Evolutionary conservation across 2,113 vertebrate species (phyloP).

Genomic region (Elephantulus edwardii): DNA sequence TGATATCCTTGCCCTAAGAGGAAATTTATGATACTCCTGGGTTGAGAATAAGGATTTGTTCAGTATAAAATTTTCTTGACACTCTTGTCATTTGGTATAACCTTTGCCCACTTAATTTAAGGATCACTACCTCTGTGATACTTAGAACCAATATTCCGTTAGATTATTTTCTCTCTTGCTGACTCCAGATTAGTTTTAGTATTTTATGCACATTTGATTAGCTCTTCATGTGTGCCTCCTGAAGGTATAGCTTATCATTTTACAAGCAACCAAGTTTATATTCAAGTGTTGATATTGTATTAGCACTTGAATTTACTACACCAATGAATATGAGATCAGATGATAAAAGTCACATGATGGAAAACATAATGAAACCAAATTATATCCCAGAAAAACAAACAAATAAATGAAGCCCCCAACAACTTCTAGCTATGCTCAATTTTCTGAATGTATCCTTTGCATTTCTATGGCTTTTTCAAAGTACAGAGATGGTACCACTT

Average conservation of each 20-base stretch:
- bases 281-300: neutral
- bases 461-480: neutral
- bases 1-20: neutral
- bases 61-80: neutral
- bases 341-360: neutral
- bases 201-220: neutral
- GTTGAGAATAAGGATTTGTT: neutral
- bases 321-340: neutral
- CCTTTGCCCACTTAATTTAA: neutral
- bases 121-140: neutral
- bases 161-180: neutral
- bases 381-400: slow-evolving; percentile 2
- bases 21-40: neutral
- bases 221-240: neutral
- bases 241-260: neutral
- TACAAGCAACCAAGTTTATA: neutral
- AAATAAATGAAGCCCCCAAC: no score
- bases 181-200: neutral
- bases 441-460: neutral
- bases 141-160: neutral
- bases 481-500: no score
- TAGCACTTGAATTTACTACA: neutral
- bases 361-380: neutral
- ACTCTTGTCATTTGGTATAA: neutral
- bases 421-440: neutral